Evolutionary conservation across 2,888 invertebrate genomes (phyloP), one percentile per base, ranked within the genome.

Genomic region (Melanchra persicariae): DNA sequence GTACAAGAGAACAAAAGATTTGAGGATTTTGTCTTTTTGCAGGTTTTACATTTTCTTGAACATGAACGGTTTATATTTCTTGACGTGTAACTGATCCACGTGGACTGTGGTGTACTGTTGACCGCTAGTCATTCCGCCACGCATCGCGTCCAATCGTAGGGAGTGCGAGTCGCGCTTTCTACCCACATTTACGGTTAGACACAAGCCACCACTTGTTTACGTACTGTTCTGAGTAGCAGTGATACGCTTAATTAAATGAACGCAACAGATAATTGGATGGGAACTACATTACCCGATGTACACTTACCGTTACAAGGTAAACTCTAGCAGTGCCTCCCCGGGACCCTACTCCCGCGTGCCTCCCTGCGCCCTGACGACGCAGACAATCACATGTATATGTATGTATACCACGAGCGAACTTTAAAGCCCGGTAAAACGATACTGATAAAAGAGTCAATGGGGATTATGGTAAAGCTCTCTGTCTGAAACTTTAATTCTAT

Each of bases 151-250:
- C 80, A 81, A 86, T 83, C 82, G 81, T 84, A 85, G 86, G 85
- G 86, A 85, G 84, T 75, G 59, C 72, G 85, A 87, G 89, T 88
- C 87, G 88, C 91, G 91, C 91, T 91, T 91, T 91, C 91, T 91
- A 88, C 87, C 77, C 90, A 88, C 89, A 87, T 84, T 86, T 83
- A 88, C 89, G 83, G 89, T 88, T 88, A 87, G 79, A 78, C 81
- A 82, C 82, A 83, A 85, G 75, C 82, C 79, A 77, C 85, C 85
- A 85, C 78, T 85, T 83, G 79, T 83, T 83, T 85, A 77, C 66
- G 62, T 84, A 55, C 67, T 67, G 61, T 84, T 59, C 54, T 68
- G 63, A 70, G 74, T 70, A 72, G 59, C 79, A 73, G 73, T 81
- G 75, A 77, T 65, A 74, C 77, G 76, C 72, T 79, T 85, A 83